phyloP scores from a whole-genome alignment of 2,113 vertebrate species.

The Junco hyemalis region DNA sequence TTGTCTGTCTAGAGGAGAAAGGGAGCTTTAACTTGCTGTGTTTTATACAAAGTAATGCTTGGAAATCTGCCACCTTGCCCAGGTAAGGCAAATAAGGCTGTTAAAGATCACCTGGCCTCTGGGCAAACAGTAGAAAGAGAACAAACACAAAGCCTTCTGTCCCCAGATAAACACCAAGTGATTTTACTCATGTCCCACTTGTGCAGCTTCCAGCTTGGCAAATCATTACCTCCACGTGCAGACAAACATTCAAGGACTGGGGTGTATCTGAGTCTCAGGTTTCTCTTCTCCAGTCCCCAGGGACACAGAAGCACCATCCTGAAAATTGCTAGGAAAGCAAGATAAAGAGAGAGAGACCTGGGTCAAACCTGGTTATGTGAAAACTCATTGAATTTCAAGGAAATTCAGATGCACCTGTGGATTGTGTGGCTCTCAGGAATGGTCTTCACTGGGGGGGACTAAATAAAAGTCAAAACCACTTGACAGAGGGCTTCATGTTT shows the following conservation, averaged over 20 bases:
- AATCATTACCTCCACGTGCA: background rate
- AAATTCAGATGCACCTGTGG: background rate
- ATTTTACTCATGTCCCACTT: background rate
- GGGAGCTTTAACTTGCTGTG: background rate
- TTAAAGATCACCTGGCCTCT: conserved; percentile 25
- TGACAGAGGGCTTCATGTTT: background rate
- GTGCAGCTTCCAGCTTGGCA: background rate
- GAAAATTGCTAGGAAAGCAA: background rate
- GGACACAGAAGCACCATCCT: background rate
- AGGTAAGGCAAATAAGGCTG: background rate
- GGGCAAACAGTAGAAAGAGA: conserved; percentile 19
- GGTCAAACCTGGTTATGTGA: background rate
- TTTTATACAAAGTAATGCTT: background rate
- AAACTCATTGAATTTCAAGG: background rate
- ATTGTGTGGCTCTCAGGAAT: background rate
- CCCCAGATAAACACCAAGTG: background rate
- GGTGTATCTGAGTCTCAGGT: background rate
- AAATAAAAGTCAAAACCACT: background rate
- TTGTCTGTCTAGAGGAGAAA: background rate
- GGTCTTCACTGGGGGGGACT: background rate
- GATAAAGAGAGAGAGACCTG: background rate
- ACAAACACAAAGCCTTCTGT: background rate
- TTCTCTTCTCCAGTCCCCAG: background rate
- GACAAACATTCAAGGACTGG: background rate
- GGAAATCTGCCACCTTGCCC: background rate